These are phyloP conservation scores for Amphiura filiformis DNA, from an alignment of 35 echinoderm and acorn worm genomes.

Conservation along the genomic window DNA sequence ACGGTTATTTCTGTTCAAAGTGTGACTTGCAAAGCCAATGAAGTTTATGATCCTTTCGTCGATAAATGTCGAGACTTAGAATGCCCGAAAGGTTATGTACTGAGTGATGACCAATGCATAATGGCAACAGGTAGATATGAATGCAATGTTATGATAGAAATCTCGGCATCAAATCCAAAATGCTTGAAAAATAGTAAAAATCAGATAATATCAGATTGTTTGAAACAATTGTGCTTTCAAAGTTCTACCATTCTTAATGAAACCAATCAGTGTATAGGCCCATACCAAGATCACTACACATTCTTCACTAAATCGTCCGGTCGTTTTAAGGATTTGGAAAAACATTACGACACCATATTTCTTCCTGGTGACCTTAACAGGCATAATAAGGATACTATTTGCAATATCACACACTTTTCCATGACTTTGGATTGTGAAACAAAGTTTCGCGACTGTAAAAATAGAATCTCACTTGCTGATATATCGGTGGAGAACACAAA, in stretches of 20 bases:
- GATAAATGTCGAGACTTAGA: background rate
- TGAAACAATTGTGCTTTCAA: background rate
- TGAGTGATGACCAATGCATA: slow-evolving; percentile 1
- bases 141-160: background rate
- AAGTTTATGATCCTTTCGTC: slow-evolving; percentile 17
- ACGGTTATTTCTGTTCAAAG: background rate
- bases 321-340: background rate
- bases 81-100: background rate
- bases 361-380: background rate
- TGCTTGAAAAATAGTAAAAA: background rate
- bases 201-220: no score
- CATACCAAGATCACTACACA: background rate
- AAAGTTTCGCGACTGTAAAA: background rate
- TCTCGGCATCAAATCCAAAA: background rate
- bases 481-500: background rate
- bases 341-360: background rate
- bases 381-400: background rate
- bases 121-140: background rate
- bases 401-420: background rate
- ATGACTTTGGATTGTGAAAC: background rate
- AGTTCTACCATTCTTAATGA: background rate
- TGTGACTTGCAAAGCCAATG: background rate
- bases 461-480: background rate
- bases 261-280: background rate
- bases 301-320: background rate